Base-by-base conservation (phyloP, 2,797 vertebrate genomes). In the Gephyroberyx darwinii region DNA sequence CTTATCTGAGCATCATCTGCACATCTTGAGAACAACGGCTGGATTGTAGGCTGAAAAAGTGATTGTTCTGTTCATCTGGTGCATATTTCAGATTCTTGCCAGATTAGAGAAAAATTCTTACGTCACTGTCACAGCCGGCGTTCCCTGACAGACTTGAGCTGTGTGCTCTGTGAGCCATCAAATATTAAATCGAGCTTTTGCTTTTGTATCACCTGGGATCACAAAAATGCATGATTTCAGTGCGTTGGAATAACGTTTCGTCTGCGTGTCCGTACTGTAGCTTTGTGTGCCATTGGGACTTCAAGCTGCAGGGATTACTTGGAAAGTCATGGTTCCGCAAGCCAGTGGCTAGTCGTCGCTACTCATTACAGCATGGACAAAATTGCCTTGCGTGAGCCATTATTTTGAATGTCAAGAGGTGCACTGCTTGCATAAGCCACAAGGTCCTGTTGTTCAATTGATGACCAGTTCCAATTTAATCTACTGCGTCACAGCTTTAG, bases 391-490 rank as follows among this genome's bases (percentile, higher is more conserved):
- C 60, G 39, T 79, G 71, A 62, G 72, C 62, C 35, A 5, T 68
- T 84, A 35, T 80, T 67, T 65, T 54, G 55, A 43, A 77, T 63
- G 75, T 78, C 75, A 77, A 62, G 73, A 77, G 83, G 8, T 55
- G 39, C 5, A 2, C 56, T 31, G 68, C 67, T 90, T 84, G 86
- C 54, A 63, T 85, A 83, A 83, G 55, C 71, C 60, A 0, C 82
- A 76, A 84, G 82, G 82, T 62, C 74, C 60, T 55, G 47, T 26
- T 22, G 64, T 20, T 55, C 61, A 71, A 64, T 69, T 71, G 71
- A 76, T 52, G 55, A 59, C 52, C 69, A 37, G 59, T 61, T 70
- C 74, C 20, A 78, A 30, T 72, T 65, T 54, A 71, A 69, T 59
- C 56, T 26, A 4, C 59, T 69, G 79, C 60, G 17, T 81, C 80